phyloP scores from a whole-genome alignment of 2,113 vertebrate genomes.

The Acrocephalus kingi region DNA sequence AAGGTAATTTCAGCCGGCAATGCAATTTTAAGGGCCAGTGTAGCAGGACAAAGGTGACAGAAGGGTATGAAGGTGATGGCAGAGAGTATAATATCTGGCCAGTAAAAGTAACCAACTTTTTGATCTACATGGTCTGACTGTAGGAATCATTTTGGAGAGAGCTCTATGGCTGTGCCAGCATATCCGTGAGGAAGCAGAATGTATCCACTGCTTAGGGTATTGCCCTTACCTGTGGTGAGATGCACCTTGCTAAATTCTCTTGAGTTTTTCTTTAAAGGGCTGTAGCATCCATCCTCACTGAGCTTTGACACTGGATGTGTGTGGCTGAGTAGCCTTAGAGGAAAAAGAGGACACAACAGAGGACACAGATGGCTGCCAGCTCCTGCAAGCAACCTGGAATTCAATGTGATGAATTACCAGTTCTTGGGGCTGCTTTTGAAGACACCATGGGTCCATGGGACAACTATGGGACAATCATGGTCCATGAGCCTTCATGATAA shows the following conservation, averaged over 20 bases:
- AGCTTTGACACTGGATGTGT: neutral
- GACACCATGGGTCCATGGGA: too few species aligned
- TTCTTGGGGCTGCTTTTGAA: neutral
- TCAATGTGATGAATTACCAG: neutral
- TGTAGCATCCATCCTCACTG: accelerated
- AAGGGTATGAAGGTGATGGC: neutral
- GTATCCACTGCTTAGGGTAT: neutral
- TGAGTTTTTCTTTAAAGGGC: neutral
- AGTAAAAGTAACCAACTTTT: neutral
- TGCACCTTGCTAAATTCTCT: neutral
- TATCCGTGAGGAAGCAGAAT: neutral
- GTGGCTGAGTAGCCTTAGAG: neutral
- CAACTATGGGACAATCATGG: too few species aligned
- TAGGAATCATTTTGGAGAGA: neutral
- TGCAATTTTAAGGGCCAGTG: neutral
- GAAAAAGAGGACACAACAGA: neutral
- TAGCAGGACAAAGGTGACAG: neutral
- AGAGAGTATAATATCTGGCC: neutral
- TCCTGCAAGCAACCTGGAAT: neutral
- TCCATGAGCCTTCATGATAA: neutral
- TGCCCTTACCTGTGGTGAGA: neutral
- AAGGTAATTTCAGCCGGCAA: neutral
- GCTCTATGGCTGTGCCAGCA: neutral
- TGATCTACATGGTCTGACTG: neutral
- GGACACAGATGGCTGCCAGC: neutral